Conservation (phyloP, 2,113 vertebrate species). For the Melanostigma gelatinosum region DNA sequence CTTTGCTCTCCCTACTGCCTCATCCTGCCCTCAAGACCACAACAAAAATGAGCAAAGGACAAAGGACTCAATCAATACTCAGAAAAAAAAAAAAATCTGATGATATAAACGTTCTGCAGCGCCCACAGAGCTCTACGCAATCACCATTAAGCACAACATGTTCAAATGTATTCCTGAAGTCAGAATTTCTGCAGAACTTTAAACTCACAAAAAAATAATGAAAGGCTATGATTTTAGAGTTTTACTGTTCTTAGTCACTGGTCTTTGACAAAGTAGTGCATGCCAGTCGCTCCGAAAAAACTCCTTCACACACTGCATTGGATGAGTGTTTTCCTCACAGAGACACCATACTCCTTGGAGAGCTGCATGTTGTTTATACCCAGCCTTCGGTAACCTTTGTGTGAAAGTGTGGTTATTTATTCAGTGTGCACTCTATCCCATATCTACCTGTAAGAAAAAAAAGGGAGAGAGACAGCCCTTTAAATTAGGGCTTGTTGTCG, state of each 20-base stretch:
- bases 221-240: slow-evolving; percentile 1
- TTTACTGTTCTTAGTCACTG: slow-evolving; percentile 17
- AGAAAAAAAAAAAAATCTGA: slow-evolving; percentile 42
- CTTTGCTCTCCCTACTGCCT: slow-evolving; percentile 16
- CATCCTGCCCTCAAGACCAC: slow-evolving; percentile 39
- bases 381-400: slow-evolving; percentile 65
- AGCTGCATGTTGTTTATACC: slow-evolving; percentile 53
- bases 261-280: slow-evolving; percentile 18
- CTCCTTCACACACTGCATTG: slow-evolving; percentile 31
- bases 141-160: slow-evolving; percentile 34
- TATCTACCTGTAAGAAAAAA: slow-evolving; percentile 60
- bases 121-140: slow-evolving; percentile 24
- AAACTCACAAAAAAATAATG: slow-evolving; percentile 3
- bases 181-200: slow-evolving; percentile 2
- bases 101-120: slow-evolving; percentile 34
- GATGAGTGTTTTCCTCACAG: slow-evolving; percentile 60
- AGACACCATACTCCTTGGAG: slow-evolving; percentile 57
- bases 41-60: slow-evolving; percentile 50
- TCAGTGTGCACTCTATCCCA: slow-evolving; percentile 66
- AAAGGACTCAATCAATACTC: slow-evolving; percentile 53
- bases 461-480: slow-evolving; percentile 53
- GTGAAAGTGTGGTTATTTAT: slow-evolving; percentile 70
- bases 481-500: slow-evolving; percentile 72
- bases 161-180: slow-evolving; percentile 26
- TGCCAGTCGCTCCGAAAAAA: not conserved